phyloP scores from a whole-genome alignment of 2,888 invertebrate species.

The Marronus borbonicus region DNA sequence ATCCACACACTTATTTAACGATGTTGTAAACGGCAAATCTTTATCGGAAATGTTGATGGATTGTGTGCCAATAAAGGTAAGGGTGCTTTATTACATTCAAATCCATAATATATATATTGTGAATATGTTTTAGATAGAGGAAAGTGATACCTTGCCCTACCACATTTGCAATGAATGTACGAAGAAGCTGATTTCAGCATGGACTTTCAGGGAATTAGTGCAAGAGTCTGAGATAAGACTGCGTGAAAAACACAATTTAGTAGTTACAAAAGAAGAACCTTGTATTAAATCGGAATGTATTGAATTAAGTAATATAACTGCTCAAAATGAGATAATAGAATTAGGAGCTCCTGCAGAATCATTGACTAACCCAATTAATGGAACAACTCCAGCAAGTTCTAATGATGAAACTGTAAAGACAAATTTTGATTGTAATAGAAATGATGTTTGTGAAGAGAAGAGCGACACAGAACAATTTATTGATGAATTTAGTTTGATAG shows the following conservation, averaged over 20 bases:
- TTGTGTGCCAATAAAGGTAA: neutral
- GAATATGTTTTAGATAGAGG: neutral
- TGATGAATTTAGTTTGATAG: neutral
- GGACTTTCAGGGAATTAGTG: neutral
- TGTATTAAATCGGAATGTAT: neutral
- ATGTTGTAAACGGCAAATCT: neutral
- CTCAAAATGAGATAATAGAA: neutral
- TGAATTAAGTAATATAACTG: neutral
- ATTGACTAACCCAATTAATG: neutral
- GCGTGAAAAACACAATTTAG: neutral
- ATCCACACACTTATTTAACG: neutral
- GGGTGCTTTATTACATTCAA: too few species aligned
- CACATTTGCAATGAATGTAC: neutral
- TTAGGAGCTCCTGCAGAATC: neutral
- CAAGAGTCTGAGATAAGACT: neutral
- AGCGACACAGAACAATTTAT: neutral
- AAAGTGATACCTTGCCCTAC: neutral
- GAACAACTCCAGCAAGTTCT: neutral
- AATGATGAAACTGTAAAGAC: neutral
- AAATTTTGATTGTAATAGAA: too few species aligned
- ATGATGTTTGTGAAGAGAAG: neutral
- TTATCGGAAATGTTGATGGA: conserved; percentile 9
- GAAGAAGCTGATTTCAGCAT: neutral
- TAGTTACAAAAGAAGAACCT: neutral
- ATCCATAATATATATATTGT: too few species aligned